These are phyloP conservation scores for Arenaria interpres DNA, from an alignment of 2,113 vertebrate genomes.

Conservation along the genomic window DNA sequence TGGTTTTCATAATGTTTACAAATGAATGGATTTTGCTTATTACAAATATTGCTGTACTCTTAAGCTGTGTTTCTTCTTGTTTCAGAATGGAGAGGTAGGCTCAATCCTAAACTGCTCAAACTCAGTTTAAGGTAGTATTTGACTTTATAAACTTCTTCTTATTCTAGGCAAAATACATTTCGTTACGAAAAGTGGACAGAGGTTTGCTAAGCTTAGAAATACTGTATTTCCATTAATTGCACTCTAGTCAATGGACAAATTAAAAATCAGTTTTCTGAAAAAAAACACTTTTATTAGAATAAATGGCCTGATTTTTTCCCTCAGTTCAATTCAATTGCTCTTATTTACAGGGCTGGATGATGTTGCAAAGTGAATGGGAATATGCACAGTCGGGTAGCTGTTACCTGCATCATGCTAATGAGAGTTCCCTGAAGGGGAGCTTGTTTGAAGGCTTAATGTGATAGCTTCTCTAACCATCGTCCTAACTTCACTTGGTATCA, in stretches of 20 bases:
- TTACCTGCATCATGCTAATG: background rate
- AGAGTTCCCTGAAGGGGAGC: background rate
- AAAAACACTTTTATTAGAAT: background rate
- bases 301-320: background rate
- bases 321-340: background rate
- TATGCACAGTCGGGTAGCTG: background rate
- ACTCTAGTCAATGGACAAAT: background rate
- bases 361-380: background rate
- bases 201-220: background rate
- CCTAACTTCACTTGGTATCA: background rate
- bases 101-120: conserved; percentile 50
- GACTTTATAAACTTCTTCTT: conserved; percentile 2
- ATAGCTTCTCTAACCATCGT: background rate
- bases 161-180: conserved; percentile 18
- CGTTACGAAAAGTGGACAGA: background rate
- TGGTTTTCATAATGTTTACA: background rate
- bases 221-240: background rate
- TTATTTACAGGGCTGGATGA: background rate
- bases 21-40: conserved; percentile 1
- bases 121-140: conserved; percentile 71
- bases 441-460: background rate
- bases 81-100: conserved; percentile 90
- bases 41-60: background rate
- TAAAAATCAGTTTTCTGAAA: background rate
- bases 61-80: conserved; percentile 68